phyloP scores from a whole-genome alignment of 2,113 vertebrate species.

The Procavia capensis region DNA sequence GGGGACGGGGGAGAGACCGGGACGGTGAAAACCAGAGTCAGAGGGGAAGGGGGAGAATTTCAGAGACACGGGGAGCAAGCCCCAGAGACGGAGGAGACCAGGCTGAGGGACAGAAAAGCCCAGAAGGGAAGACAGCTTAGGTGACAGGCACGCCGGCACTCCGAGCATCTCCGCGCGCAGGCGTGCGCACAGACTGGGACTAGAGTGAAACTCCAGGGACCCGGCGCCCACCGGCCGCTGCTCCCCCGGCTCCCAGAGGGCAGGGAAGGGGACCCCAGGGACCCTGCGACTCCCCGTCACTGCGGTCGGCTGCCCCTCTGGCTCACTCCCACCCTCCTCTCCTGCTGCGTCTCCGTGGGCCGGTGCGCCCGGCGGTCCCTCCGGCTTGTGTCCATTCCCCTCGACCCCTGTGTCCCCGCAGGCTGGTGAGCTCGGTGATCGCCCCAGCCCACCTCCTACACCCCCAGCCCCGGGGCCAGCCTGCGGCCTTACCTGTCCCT shows the following conservation, averaged over 20 bases:
- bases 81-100: neutral
- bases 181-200: neutral
- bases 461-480: neutral
- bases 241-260: neutral
- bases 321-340: too few species aligned
- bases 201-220: neutral
- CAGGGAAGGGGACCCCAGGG: neutral
- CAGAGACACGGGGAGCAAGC: neutral
- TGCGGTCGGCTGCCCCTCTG: too few species aligned
- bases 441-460: neutral
- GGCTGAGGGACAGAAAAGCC: neutral
- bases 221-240: neutral
- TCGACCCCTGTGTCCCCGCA: neutral
- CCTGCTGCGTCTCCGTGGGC: neutral
- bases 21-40: neutral
- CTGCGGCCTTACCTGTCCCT: conserved; percentile 96
- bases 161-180: neutral
- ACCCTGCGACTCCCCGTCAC: too few species aligned
- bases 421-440: neutral
- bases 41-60: too few species aligned
- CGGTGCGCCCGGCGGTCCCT: neutral
- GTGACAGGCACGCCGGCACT: neutral
- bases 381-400: neutral
- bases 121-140: too few species aligned
- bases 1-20: neutral